A percentile compares a stretch with the other conserved stretches of the same genome.
phyloP scores from a whole-genome alignment of 2,888 invertebrate species.

The Xylota sylvarum region DNA sequence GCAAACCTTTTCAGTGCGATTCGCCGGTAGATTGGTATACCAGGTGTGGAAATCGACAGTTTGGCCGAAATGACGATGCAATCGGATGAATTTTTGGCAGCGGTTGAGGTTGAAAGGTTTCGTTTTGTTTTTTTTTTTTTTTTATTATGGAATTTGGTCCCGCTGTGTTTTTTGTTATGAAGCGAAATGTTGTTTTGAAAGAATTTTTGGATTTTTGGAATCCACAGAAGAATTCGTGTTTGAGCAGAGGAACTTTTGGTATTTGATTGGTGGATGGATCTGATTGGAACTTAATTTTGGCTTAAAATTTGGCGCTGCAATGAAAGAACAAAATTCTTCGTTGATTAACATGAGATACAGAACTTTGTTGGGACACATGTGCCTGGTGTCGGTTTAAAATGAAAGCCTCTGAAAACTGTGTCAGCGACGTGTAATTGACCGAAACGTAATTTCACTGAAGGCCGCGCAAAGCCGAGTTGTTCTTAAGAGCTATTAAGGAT shows the following conservation, averaged over 20 bases:
- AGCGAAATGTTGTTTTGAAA: background rate
- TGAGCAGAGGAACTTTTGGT: background rate
- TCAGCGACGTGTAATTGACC: no score
- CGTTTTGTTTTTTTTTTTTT: slow-evolving; percentile 8
- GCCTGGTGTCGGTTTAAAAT: no score
- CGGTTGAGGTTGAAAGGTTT: slow-evolving; percentile 40
- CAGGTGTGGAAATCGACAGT: slow-evolving; percentile 73
- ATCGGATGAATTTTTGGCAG: slow-evolving; percentile 61
- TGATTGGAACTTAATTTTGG: no score
- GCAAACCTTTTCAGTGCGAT: slow-evolving; percentile 33
- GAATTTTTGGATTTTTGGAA: background rate
- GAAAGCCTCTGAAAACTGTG: no score
- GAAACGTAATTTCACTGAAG: no score
- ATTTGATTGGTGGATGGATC: background rate
- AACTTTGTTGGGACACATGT: no score
- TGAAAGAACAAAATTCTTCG: no score
- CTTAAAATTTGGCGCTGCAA: no score
- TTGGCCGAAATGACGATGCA: slow-evolving; percentile 64
- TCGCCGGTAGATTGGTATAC: slow-evolving; percentile 60
- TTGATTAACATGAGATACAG: no score
- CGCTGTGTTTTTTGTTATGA: background rate
- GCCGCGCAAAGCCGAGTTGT: no score
- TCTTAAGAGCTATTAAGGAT: no score
- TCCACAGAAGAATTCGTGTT: background rate
- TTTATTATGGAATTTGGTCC: slow-evolving; percentile 8